phyloP scores from a whole-genome alignment of 2,113 vertebrate genomes.

The Pao palembangensis region DNA sequence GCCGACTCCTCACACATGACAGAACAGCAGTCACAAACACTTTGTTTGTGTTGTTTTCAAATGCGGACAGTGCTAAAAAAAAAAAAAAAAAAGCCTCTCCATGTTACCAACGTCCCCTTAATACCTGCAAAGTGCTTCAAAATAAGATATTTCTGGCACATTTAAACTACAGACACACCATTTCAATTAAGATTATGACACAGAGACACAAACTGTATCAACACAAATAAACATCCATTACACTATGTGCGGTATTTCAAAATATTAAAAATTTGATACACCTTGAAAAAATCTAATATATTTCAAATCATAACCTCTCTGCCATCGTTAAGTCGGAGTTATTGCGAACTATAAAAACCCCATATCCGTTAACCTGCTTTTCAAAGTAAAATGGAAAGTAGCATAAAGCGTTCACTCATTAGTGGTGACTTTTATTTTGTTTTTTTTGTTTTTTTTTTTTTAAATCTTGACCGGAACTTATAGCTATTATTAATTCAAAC shows the following conservation, averaged over 20 bases:
- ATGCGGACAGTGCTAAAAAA: constrained; percentile 28
- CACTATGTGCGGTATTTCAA: too few species aligned
- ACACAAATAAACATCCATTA: too few species aligned
- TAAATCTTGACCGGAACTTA: background rate
- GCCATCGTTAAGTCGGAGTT: too few species aligned
- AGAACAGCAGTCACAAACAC: constrained; percentile 31
- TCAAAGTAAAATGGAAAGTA: constrained; percentile 38
- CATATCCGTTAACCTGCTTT: background rate
- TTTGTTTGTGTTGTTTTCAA: constrained; percentile 37
- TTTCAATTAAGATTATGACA: too few species aligned
- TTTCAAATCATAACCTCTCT: too few species aligned
- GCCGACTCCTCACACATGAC: constrained; percentile 50
- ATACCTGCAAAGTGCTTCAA: too few species aligned
- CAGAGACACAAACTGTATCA: too few species aligned
- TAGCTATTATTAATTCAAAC: fast-evolving
- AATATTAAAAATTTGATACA: background rate
- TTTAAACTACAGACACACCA: too few species aligned
- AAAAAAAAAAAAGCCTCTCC: background rate
- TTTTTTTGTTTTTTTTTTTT: too few species aligned
- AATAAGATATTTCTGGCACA: too few species aligned
- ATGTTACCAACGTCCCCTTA: too few species aligned
- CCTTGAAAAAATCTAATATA: background rate
- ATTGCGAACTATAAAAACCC: too few species aligned
- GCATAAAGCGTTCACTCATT: fast-evolving
- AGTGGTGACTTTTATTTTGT: background rate